A percentile compares a stretch with the other conserved stretches of the same genome.
These are phyloP conservation scores for Oligia latruncula DNA, from an alignment of 2,888 invertebrate genomes.

Conservation along the genomic window DNA sequence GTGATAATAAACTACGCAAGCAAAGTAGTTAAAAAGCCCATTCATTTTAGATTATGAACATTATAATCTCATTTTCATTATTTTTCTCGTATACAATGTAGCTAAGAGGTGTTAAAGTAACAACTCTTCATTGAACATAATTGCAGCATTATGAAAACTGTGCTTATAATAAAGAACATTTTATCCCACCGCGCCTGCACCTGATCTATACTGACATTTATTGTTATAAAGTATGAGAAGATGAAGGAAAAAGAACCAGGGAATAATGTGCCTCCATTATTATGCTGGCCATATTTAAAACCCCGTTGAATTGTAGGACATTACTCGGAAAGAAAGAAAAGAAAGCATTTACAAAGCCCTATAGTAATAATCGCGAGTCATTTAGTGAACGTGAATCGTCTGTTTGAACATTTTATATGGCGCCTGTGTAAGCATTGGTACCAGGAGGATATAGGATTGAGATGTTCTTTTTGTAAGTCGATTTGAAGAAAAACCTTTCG, in stretches of 20 bases:
- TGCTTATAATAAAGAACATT: constrained; percentile 7
- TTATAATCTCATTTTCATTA: constrained; percentile 25
- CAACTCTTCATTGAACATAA: constrained; percentile 24
- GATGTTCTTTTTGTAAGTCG: constrained; percentile 7
- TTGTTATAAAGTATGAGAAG: constrained; percentile 24
- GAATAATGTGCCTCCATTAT: constrained; percentile 16
- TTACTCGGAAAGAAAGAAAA: constrained; percentile 2
- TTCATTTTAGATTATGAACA: background rate
- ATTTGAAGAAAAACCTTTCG: constrained; percentile 10
- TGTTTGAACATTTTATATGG: constrained; percentile 19
- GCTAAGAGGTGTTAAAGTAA: constrained; percentile 22
- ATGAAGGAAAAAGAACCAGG: background rate
- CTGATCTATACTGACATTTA: constrained; percentile 39
- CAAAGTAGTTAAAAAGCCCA: background rate
- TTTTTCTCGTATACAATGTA: background rate
- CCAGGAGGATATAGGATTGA: constrained; percentile 8
- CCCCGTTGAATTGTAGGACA: background rate
- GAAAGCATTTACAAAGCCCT: constrained; percentile 25
- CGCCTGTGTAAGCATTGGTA: background rate
- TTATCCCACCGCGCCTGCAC: constrained; percentile 13
- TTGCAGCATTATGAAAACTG: constrained; percentile 22
- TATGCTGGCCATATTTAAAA: background rate
- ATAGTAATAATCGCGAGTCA: constrained; percentile 49
- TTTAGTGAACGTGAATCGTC: constrained; percentile 26
- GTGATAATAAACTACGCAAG: background rate